phyloP scores from a whole-genome alignment of 1,140 invertebrate species.

The Drosophila azteca region DNA sequence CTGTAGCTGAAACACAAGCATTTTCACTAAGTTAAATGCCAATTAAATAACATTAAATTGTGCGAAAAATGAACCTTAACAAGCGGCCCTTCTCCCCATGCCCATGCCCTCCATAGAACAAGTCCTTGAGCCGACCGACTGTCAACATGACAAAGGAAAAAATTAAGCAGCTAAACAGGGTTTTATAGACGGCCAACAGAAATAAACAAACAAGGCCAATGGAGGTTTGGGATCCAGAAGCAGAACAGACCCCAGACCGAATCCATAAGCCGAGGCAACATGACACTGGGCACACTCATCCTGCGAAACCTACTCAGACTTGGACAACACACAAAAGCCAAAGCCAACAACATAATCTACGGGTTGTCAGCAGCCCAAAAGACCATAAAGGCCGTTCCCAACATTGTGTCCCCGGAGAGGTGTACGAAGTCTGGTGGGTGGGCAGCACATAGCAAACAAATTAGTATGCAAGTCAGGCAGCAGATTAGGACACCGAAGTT shows the following conservation, averaged over 20 bases:
- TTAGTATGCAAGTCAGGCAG: slow-evolving; percentile 81
- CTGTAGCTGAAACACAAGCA: slow-evolving; percentile 45
- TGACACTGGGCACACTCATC: slow-evolving; percentile 37
- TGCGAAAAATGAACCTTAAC: slow-evolving; percentile 69
- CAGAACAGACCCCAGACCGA: slow-evolving; percentile 35
- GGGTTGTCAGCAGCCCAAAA: slow-evolving; percentile 75
- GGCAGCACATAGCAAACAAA: slow-evolving; percentile 65
- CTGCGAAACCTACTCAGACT: slow-evolving; percentile 46
- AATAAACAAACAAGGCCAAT: slow-evolving; percentile 66
- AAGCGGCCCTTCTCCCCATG: slow-evolving; percentile 28
- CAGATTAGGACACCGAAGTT: slow-evolving; percentile 83
- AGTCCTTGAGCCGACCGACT: slow-evolving; percentile 64
- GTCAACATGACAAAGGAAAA: slow-evolving; percentile 81
- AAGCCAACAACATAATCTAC: slow-evolving; percentile 82
- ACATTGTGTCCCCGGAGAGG: slow-evolving; percentile 20
- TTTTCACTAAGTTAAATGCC: slow-evolving; percentile 78
- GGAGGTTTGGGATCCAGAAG: slow-evolving; percentile 28
- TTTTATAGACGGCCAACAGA: slow-evolving; percentile 67
- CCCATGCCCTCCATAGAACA: slow-evolving; percentile 9
- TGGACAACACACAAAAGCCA: slow-evolving; percentile 60
- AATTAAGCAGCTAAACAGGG: slow-evolving; percentile 81
- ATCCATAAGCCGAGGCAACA: slow-evolving; percentile 66
- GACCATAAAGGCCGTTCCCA: slow-evolving; percentile 65
- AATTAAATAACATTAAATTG: slow-evolving; percentile 83
- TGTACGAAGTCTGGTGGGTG: neutral